Evolutionary conservation across 2,113 vertebrate genomes (phyloP).

Genomic region (Colius striatus): DNA sequence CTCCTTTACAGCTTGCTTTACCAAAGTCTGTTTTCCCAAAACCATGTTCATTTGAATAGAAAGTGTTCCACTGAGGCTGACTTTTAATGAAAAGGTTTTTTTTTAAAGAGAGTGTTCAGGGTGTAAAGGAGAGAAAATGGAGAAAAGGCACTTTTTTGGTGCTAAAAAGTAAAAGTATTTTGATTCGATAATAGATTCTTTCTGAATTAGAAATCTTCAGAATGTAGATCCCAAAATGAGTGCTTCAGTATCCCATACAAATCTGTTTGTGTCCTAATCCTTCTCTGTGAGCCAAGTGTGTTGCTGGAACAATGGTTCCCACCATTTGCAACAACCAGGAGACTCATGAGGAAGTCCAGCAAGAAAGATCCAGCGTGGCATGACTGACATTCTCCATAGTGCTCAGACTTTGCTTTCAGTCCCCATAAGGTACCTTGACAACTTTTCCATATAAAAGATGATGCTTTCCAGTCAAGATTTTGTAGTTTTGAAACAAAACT

Average conservation of each 20-base stretch:
- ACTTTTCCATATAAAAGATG: background rate
- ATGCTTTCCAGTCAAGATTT: background rate
- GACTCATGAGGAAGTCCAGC: background rate
- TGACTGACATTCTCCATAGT: rapidly evolving
- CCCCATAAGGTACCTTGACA: background rate
- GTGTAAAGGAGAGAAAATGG: background rate
- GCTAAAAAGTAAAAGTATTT: background rate
- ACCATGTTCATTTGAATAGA: rapidly evolving
- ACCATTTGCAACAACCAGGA: background rate
- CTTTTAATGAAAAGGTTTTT: background rate
- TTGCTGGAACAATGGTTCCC: background rate
- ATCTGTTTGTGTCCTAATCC: background rate
- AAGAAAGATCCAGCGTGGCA: background rate
- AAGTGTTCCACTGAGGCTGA: background rate
- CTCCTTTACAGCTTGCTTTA: background rate
- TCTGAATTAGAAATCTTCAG: background rate
- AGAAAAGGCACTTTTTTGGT: background rate
- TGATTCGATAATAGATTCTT: background rate
- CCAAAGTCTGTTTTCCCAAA: background rate
- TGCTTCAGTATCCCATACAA: background rate
- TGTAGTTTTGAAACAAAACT: background rate
- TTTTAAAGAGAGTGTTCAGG: background rate
- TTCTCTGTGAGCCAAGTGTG: background rate
- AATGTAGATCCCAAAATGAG: background rate
- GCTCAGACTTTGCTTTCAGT: background rate